Conservation (phyloP, 2,888 invertebrate species). For the Phalera bucephala region DNA sequence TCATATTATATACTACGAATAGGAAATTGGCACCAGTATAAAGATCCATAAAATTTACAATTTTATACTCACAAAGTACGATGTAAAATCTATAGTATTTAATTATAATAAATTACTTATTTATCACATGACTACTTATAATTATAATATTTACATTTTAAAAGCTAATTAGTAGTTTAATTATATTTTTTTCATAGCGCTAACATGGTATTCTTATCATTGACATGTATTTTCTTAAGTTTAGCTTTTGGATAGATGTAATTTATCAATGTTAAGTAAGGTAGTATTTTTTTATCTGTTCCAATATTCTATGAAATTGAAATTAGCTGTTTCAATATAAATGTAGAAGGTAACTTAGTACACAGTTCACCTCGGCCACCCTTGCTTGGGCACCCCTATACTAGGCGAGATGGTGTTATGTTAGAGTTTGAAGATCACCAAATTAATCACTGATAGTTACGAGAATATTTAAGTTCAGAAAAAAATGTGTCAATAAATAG, state of each 20-base stretch:
- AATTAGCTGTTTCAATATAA: no score
- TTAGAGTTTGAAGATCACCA: no score
- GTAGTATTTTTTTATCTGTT: no score
- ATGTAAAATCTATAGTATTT: conserved; percentile 59
- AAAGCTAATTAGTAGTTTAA: conserved; percentile 29
- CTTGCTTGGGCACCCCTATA: no score
- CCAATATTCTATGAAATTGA: no score
- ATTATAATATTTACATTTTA: conserved; percentile 50
- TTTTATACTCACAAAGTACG: conserved; percentile 42
- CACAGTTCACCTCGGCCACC: no score
- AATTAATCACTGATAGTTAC: no score
- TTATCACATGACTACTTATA: conserved; percentile 68
- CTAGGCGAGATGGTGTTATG: no score
- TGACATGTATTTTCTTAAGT: conserved; percentile 8
- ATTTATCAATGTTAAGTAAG: background rate
- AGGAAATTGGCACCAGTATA: conserved; percentile 65
- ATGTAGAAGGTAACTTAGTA: no score
- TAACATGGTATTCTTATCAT: conserved; percentile 7
- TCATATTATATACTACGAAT: conserved; percentile 32
- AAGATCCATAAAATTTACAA: conserved; percentile 38
- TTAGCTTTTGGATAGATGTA: background rate
- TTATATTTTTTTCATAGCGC: conserved; percentile 34
- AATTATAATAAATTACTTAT: conserved; percentile 71
- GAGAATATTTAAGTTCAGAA: no score
- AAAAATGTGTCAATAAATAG: no score